These are phyloP conservation scores for Phocoena sinus DNA, from an alignment of 2,113 vertebrate genomes.

Conservation along the genomic window DNA sequence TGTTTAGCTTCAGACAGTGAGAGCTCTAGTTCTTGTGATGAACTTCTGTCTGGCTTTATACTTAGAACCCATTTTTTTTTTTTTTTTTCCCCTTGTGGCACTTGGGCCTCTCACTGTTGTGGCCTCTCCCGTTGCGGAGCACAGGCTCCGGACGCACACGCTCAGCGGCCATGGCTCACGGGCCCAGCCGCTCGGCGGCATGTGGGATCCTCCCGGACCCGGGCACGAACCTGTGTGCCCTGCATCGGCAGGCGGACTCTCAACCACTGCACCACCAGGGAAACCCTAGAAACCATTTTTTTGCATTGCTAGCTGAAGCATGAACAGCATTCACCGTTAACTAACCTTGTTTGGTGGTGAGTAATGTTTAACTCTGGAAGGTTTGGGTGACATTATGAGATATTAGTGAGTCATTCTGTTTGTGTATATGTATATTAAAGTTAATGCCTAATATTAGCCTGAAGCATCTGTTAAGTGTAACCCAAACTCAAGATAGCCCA, in stretches of 20 bases:
- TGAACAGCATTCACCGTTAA: not conserved
- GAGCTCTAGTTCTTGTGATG: not conserved
- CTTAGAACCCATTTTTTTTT: not conserved
- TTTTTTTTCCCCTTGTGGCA: too few relatives aligned
- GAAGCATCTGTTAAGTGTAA: not conserved
- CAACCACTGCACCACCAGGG: too few relatives aligned
- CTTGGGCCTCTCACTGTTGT: too few relatives aligned
- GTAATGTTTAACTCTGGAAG: not conserved
- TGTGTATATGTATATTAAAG: not conserved
- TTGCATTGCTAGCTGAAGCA: not conserved
- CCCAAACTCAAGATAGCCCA: not conserved
- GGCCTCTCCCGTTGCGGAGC: too few relatives aligned
- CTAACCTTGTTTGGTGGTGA: conserved; percentile 17
- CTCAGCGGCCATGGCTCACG: too few relatives aligned
- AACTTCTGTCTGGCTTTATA: not conserved
- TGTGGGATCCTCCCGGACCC: too few relatives aligned
- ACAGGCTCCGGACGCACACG: too few relatives aligned
- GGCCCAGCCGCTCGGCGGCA: too few relatives aligned
- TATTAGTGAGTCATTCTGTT: not conserved
- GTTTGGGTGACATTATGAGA: not conserved
- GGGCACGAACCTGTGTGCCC: too few relatives aligned
- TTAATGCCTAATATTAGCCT: not conserved
- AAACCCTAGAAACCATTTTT: not conserved
- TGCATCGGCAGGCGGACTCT: too few relatives aligned
- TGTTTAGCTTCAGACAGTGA: not conserved